Evolutionary conservation across 2,113 vertebrate species (phyloP).

Genomic region (Euleptes europaea): DNA sequence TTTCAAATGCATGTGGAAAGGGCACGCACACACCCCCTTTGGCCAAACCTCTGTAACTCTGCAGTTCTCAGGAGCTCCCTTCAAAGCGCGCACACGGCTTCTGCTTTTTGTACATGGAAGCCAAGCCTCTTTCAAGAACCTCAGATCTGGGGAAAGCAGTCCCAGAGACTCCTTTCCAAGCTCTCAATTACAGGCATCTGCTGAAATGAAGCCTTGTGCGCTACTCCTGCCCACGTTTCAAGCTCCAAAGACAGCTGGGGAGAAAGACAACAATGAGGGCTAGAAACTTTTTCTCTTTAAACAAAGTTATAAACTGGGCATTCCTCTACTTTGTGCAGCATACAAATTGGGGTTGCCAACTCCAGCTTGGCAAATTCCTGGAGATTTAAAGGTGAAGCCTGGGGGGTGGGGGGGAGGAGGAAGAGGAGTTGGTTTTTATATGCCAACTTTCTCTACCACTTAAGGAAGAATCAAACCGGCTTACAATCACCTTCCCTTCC

Average conservation of each 20-base stretch:
- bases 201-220: neutral
- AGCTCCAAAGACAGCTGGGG: neutral
- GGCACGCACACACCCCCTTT: neutral
- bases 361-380: too few species aligned
- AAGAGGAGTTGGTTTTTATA: too few species aligned
- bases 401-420: too few species aligned
- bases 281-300: neutral
- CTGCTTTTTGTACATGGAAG: too few species aligned
- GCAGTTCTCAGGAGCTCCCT: neutral
- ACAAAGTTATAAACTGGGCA: neutral
- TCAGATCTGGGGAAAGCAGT: neutral
- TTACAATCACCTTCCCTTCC: too few species aligned
- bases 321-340: too few species aligned
- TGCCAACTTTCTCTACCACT: too few species aligned
- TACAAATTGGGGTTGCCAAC: neutral
- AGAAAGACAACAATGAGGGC: neutral
- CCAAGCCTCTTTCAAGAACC: too few species aligned
- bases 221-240: too few species aligned
- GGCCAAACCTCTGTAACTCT: neutral
- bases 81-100: neutral
- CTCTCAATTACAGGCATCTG: neutral
- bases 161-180: neutral
- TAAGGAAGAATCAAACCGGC: too few species aligned
- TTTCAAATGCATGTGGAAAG: neutral
- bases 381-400: too few species aligned